Evolutionary conservation across 2,797 vertebrate species (phyloP).

Genomic region (Melanogrammus aeglefinus): DNA sequence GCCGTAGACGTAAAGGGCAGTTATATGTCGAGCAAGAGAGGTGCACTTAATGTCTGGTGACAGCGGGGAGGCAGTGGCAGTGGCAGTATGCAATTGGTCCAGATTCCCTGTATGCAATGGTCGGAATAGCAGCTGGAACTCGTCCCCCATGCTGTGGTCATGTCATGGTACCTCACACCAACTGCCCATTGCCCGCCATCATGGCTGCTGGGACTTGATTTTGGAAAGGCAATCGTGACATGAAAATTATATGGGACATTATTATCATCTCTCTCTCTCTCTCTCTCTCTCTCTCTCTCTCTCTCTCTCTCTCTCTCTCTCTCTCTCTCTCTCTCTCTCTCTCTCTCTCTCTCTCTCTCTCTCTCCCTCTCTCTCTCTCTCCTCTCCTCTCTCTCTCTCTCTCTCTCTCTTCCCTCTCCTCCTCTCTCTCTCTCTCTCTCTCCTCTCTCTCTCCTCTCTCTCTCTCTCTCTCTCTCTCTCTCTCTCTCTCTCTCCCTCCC

Average conservation of each 20-base stretch:
- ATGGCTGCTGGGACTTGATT: too few species aligned
- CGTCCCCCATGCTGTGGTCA: background rate
- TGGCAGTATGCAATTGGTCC: background rate
- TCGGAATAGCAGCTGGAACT: background rate
- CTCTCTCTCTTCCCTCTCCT: too few species aligned
- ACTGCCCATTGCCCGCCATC: background rate
- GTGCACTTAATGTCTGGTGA: background rate
- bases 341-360: conserved; percentile 53
- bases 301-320: conserved; percentile 46
- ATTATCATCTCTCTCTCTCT: conserved; percentile 16
- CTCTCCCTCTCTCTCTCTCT: conserved; percentile 39
- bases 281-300: conserved; percentile 46
- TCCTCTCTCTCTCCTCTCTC: conserved; percentile 49
- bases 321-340: conserved; percentile 25
- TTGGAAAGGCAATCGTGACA: too few species aligned
- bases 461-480: conserved; percentile 45
- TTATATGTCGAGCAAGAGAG: background rate
- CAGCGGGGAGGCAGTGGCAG: too few species aligned
- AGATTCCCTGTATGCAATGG: background rate
- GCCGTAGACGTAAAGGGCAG: background rate
- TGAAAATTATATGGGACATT: too few species aligned
- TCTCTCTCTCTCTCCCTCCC: conserved; percentile 25
- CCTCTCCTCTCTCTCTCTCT: conserved; percentile 27
- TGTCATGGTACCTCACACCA: background rate
- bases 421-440: conserved; percentile 50